Base-by-base conservation (phyloP, 2,888 invertebrate species). In the Metopia argyrocephala region DNA sequence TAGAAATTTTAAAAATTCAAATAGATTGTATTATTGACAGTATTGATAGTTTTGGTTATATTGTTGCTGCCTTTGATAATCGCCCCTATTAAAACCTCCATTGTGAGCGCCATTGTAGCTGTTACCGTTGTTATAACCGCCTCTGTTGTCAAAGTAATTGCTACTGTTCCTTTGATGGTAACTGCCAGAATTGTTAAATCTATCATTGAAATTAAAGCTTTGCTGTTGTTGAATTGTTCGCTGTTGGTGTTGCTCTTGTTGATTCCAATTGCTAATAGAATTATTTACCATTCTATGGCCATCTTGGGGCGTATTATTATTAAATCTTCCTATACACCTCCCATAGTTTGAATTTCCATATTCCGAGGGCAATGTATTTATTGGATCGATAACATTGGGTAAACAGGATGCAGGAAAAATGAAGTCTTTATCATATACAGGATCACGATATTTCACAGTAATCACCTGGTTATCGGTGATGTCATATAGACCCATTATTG, bases 391-490 rank as follows among this genome's bases (percentile, higher is more conserved):
- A 20, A 93, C 95, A 2, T 93, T 93, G 76, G 93, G 91, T 45
- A 95, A 92, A 71, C 94, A 91, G 21, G 91, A 91, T 50, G 98
- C 94, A n/a, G 94, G 94, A 91, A 96, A 98, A 52, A 96, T 91
- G 89, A 93, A 96, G 85, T 93, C 94, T 3, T 92, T 92, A 0
- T 93, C 91, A 91, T 94, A 98, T 85, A 92, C 91, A 0, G 97
- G 97, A 92, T 98, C 97, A 73, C 93, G 91, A 91, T 91, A 98
- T 71, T 94, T 92, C 2, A 95, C 93, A 88, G 96, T 94, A 82
- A 92, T 91, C 76, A 92, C 93, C 15, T 86, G 87, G 90, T 94
- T 94, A 61, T 91, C 92, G 2, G 91, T 87, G 59, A 94, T 91
- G 6, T 94, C 92, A n/a, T 92, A 91, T 70, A 94, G 91, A 0